These are phyloP conservation scores for Pogonophryne albipinna DNA, from an alignment of 2,797 vertebrate species.

Conservation along the genomic window DNA sequence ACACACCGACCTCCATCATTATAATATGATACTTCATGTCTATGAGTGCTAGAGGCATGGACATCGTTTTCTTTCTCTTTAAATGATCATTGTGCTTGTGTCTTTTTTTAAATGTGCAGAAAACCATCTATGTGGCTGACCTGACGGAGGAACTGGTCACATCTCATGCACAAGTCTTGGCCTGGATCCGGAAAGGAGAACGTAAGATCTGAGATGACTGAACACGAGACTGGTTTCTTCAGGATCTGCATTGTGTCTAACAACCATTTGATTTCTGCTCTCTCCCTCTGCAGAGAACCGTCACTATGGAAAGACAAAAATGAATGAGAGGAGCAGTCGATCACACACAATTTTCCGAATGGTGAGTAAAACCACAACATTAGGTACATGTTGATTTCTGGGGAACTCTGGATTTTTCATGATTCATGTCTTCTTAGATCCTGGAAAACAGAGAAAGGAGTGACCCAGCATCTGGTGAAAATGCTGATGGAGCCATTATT, in stretches of 20 bases:
- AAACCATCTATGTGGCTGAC: conserved; percentile 93
- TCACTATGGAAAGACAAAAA: conserved; percentile 96
- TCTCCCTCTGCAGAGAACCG: conserved; percentile 87
- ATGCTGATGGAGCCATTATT: conserved; percentile 92
- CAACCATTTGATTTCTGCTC: neutral
- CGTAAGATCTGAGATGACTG: conserved; percentile 82
- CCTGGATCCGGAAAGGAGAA: conserved; percentile 96
- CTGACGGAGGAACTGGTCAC: conserved; percentile 94
- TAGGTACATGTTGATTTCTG: neutral
- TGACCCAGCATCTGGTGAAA: conserved; percentile 87
- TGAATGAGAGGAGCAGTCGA: conserved; percentile 96
- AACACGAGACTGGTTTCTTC: neutral
- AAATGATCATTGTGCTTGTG: neutral
- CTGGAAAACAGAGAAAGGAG: conserved; percentile 93
- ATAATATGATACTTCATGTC: neutral
- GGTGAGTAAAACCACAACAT: conserved; percentile 80
- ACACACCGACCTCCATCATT: no score
- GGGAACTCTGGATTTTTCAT: conserved; percentile 8
- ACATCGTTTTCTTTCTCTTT: neutral
- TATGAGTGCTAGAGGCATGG: neutral
- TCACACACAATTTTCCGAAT: conserved; percentile 98
- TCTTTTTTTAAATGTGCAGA: conserved; percentile 78
- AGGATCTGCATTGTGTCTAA: neutral
- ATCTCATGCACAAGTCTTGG: conserved; percentile 89
- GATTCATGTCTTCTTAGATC: conserved; percentile 82